Conservation (phyloP, 2,888 invertebrate species). For the Latrodectus hesperus region DNA sequence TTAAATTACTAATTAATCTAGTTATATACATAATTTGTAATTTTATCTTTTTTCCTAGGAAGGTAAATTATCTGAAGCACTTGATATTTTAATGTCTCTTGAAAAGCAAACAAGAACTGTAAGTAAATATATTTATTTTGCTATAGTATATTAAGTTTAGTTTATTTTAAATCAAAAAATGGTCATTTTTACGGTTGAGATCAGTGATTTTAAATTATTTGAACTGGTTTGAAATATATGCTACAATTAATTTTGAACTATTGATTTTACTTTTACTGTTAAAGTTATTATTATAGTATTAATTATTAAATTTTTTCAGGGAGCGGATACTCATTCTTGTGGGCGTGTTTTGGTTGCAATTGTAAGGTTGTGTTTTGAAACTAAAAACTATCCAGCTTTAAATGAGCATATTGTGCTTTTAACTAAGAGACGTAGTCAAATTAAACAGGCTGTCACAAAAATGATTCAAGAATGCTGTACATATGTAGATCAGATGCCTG, state of each 20-base stretch:
- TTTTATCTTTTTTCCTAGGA: conserved; percentile 76
- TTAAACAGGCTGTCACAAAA: conserved; percentile 96
- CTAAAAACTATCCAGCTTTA: conserved; percentile 92
- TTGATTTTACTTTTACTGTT: too few relatives aligned
- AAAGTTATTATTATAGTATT: too few relatives aligned
- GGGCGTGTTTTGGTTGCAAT: conserved; percentile 93
- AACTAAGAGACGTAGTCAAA: conserved; percentile 94
- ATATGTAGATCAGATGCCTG: conserved; percentile 93
- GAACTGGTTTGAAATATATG: too few relatives aligned
- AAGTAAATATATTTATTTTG: conserved; percentile 72
- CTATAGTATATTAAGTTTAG: too few relatives aligned
- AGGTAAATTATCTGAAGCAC: conserved; percentile 93
- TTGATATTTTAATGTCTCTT: conserved; percentile 91
- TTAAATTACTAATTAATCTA: too few relatives aligned
- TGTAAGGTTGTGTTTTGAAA: conserved; percentile 84
- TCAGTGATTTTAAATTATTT: too few relatives aligned
- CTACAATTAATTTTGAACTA: too few relatives aligned
- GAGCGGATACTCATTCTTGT: conserved; percentile 95
- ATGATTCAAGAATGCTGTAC: conserved; percentile 91
- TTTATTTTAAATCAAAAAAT: too few relatives aligned
- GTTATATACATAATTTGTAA: not conserved
- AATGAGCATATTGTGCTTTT: conserved; percentile 94
- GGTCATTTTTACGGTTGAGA: too few relatives aligned
- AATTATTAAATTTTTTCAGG: conserved; percentile 77
- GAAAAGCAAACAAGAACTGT: conserved; percentile 97